Percentiles rank a stretch among this genome's conserved stretches.
phyloP scores from a whole-genome alignment of 2,797 vertebrate genomes.

The Coregonus suidteri region DNA sequence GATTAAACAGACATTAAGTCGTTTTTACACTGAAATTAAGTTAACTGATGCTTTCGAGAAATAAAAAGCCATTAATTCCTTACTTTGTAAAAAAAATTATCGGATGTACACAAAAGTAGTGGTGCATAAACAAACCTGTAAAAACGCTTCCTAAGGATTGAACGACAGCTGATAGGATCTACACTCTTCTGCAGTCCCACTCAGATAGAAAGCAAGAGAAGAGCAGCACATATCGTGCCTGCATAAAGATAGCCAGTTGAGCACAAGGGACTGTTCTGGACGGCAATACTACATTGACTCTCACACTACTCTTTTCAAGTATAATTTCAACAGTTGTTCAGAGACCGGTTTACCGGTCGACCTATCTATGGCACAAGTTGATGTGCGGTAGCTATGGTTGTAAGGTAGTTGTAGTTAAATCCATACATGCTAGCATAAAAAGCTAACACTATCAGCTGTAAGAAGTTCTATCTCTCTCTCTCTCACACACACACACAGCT shows the following conservation, averaged over 20 bases:
- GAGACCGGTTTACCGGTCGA: not conserved
- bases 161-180: conserved; percentile 36
- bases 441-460: no score
- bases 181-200: not conserved
- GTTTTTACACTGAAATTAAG: rapidly evolving
- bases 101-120: conserved; percentile 76
- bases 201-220: not conserved
- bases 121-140: conserved; percentile 75
- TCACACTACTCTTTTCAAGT: not conserved
- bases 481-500: no score
- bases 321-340: not conserved
- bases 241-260: not conserved
- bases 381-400: not conserved
- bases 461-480: no score
- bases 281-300: not conserved
- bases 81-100: conserved; percentile 38
- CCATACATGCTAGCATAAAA: not conserved
- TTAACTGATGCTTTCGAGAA: not conserved
- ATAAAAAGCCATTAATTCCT: not conserved
- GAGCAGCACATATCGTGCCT: not conserved
- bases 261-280: not conserved
- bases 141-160: conserved; percentile 56
- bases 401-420: not conserved
- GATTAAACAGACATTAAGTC: rapidly evolving
- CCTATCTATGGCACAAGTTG: not conserved